Base-by-base conservation (phyloP, 2,113 vertebrate genomes). In the Silurus meridionalis region DNA sequence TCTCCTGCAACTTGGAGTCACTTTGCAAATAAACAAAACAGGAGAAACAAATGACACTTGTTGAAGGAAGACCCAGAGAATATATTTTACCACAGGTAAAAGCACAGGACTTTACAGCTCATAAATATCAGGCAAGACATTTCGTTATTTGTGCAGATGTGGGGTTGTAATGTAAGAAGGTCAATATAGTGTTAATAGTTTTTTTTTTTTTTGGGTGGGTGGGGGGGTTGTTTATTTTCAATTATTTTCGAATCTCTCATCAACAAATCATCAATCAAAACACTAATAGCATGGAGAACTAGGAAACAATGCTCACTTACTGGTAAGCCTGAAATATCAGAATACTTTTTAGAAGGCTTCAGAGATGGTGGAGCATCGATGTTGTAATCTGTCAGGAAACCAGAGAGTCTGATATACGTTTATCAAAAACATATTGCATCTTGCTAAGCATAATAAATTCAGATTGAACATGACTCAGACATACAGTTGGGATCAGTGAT, bases 321-420 rank as follows among this genome's bases (percentile, higher is more conserved):
- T 0, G 96, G 95, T 83, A 99, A 96, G 86, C 98, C 98, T 87
- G 98, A 99, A 89, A 99, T 97, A 90, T 99, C 98, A 0, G 98
- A 99, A 89, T 99, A 99, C 91, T 99, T 99, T 93, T 98, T 99
- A 64, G 96, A 95, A 89, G 98, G 98, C 87, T 97, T 99, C 93
- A 99, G 94, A 66, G 98, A 99, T 46, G 97, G 97, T 89, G 96
- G 97, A 71, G 97, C 96, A 89, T 99, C 98, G 79, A 99, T 98
- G 92, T 84, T 98, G 92, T 96, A 99, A 91, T 99, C 98, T 99
- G 90, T 83, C 11, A 85, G 84, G n/a, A 72, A 82, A 21, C 37
- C 85, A 48, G 25, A 69, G 48, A 71, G 8, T 0, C 5, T 7
- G 25, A 60, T 17, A 37, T 57, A 74, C 7, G 37, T 50, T 19